Conservation (phyloP, 2,113 vertebrate species). For the Salvator merianae region DNA sequence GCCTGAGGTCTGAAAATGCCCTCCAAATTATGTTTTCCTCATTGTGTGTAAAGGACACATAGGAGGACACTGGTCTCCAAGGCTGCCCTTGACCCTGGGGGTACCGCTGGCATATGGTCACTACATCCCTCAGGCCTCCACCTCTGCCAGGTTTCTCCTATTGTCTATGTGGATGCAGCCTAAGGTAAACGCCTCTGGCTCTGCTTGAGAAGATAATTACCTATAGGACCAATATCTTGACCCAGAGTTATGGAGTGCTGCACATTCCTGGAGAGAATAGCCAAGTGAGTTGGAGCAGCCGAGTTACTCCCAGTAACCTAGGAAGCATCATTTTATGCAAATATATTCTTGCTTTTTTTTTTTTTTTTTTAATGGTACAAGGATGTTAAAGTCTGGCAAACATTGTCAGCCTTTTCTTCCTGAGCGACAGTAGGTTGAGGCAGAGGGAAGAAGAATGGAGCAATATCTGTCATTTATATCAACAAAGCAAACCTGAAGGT, state of each 20-base stretch:
- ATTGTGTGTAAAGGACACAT: no score
- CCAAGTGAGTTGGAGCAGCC: neutral
- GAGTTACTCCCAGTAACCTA: neutral
- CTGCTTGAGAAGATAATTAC: neutral
- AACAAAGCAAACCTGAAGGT: constrained; percentile 38
- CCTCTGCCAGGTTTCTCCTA: no score
- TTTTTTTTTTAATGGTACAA: neutral
- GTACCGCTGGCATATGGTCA: no score
- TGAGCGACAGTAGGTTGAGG: accelerated
- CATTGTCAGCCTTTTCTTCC: neutral
- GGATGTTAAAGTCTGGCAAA: neutral
- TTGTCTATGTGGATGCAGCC: no score
- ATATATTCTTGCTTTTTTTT: neutral
- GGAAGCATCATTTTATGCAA: neutral
- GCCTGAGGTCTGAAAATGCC: no score
- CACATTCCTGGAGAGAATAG: neutral
- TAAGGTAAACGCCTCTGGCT: no score
- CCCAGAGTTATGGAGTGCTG: no score
- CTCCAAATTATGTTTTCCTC: no score
- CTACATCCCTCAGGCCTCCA: no score
- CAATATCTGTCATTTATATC: constrained; percentile 22
- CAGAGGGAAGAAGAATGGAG: neutral
- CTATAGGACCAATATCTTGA: neutral
- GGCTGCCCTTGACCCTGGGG: no score
- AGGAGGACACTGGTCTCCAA: no score